Evolutionary conservation across 2,113 vertebrate species (phyloP).

Genomic region (Dipodomys spectabilis): DNA sequence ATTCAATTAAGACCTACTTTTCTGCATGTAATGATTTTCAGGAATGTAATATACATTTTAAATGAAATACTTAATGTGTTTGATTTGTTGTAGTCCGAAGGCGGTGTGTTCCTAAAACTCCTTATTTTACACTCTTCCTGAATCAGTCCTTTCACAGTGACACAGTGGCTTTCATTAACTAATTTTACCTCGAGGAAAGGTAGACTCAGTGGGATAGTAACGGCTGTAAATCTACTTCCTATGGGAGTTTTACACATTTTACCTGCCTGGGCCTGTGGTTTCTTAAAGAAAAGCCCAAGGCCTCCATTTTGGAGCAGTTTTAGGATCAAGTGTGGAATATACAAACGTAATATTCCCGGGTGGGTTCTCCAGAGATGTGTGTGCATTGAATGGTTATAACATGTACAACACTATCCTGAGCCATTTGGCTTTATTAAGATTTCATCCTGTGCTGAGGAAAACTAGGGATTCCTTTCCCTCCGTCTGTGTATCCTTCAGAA

Average conservation of each 20-base stretch:
- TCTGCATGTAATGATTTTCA: background rate
- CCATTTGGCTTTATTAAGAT: background rate
- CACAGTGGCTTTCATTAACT: background rate
- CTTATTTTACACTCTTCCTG: background rate
- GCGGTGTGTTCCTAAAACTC: no score
- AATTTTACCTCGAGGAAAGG: background rate
- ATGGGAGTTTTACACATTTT: background rate
- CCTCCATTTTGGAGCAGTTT: background rate
- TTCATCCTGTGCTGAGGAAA: background rate
- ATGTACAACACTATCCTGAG: background rate
- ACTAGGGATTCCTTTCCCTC: background rate
- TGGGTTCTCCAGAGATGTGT: background rate
- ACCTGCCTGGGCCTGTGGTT: background rate
- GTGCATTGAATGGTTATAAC: background rate
- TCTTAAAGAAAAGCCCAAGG: no score
- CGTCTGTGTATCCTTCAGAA: accelerated
- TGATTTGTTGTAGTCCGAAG: no score
- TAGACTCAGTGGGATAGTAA: background rate
- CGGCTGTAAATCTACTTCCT: background rate
- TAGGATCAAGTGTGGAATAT: background rate
- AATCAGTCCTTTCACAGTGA: background rate
- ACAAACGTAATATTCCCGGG: background rate
- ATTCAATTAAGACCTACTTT: background rate
- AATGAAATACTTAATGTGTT: background rate
- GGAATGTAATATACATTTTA: background rate